These are phyloP conservation scores for Cavia porcellus DNA, from an alignment of 2,113 vertebrate genomes.

Conservation along the genomic window DNA sequence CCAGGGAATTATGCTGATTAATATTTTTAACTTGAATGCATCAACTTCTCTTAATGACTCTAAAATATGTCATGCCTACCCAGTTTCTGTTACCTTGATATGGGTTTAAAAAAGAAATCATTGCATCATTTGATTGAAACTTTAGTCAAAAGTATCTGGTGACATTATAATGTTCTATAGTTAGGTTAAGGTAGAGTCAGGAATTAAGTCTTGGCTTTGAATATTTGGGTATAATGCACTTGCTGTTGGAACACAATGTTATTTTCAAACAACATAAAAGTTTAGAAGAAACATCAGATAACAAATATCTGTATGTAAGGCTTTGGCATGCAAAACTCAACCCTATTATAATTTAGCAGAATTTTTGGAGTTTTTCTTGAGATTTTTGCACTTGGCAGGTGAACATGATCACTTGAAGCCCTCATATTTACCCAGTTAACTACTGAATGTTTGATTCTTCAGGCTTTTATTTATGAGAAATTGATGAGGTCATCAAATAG, in stretches of 20 bases:
- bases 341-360: not conserved
- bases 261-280: not conserved
- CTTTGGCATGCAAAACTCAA: not conserved
- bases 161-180: slow-evolving; percentile 19
- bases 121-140: not conserved
- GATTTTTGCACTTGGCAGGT: slow-evolving; percentile 2
- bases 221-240: not conserved
- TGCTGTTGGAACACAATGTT: not conserved
- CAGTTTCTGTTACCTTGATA: not conserved
- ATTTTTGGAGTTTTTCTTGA: not conserved
- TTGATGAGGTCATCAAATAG: not conserved
- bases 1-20: not conserved
- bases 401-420: not conserved
- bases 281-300: not conserved
- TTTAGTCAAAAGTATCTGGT: not conserved
- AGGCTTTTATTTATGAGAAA: not conserved
- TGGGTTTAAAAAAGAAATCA: not conserved
- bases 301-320: not conserved
- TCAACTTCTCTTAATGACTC: not conserved
- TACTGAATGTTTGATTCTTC: not conserved
- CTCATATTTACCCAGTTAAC: not conserved
- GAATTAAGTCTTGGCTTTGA: not conserved
- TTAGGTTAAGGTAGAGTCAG: not conserved
- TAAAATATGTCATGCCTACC: not conserved
- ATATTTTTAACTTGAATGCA: not conserved